Evolutionary conservation across 2,113 vertebrate genomes (phyloP).

Genomic region (Pyrgilauda ruficollis): DNA sequence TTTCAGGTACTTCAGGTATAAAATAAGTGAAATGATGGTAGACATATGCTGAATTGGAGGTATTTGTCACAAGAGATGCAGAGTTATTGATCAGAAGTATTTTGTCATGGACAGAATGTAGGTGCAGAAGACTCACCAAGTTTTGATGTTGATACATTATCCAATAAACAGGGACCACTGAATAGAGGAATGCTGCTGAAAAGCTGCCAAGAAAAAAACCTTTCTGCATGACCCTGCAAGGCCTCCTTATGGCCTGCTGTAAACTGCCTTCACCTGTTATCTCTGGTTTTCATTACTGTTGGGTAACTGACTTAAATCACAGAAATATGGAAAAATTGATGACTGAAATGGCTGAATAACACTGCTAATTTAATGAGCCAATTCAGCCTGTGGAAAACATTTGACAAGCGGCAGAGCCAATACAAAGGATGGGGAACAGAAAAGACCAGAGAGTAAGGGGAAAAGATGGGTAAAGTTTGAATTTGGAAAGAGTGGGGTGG

Average conservation of each 20-base stretch:
- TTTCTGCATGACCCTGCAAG: neutral
- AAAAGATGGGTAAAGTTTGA: neutral
- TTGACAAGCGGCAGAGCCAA: neutral
- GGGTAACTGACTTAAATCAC: neutral
- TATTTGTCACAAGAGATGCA: neutral
- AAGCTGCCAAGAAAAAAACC: neutral
- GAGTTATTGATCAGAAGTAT: neutral
- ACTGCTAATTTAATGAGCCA: neutral
- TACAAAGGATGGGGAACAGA: neutral
- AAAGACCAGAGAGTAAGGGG: neutral
- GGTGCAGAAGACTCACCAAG: neutral
- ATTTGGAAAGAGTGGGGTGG: neutral
- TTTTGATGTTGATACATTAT: neutral
- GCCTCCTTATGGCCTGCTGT: neutral
- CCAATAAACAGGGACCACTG: neutral
- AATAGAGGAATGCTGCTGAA: neutral
- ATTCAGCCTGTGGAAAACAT: neutral
- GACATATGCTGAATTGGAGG: neutral
- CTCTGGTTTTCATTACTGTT: neutral
- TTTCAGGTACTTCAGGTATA: neutral
- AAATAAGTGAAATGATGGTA: accelerated
- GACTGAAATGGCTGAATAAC: neutral
- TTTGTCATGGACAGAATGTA: neutral
- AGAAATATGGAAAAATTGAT: neutral
- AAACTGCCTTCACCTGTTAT: neutral